Percentiles rank a stretch among this genome's conserved stretches.
Evolutionary conservation across 2,888 invertebrate genomes (phyloP).

Genomic region (Rhimphoctona megacephalus): DNA sequence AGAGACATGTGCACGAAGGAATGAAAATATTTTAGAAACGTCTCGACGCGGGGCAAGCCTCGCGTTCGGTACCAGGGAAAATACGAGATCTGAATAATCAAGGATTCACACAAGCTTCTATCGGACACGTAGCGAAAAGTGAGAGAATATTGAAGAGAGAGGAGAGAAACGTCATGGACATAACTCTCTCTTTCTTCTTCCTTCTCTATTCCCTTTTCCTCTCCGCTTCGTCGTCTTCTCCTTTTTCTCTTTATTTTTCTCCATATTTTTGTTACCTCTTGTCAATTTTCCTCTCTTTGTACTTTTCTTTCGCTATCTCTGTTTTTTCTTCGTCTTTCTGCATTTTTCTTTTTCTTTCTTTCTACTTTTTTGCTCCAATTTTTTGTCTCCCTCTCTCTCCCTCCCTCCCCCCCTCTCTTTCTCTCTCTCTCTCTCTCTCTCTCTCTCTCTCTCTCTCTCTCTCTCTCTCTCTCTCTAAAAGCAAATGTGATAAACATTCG

Average conservation of each 20-base stretch:
- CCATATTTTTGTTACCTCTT: background rate
- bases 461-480: conserved; percentile 16
- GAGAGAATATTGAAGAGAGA: background rate
- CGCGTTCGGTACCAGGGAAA: conserved; percentile 17
- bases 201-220: background rate
- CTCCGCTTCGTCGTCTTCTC: background rate
- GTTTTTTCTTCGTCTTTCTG: background rate
- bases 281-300: background rate
- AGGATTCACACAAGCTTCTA: conserved; percentile 41
- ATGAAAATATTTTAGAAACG: conserved; percentile 62
- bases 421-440: no score
- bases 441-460: no score
- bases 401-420: no score
- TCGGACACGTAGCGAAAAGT: conserved; percentile 10
- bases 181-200: conserved; percentile 18
- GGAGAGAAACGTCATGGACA: background rate
- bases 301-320: background rate
- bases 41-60: conserved; percentile 7
- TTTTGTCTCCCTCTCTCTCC: no score
- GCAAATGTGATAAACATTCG: background rate
- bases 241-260: background rate
- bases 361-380: background rate
- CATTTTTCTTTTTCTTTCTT: background rate
- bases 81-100: conserved; percentile 65
- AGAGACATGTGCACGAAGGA: conserved; percentile 19